Evolutionary conservation across 2,888 invertebrate genomes (phyloP).

Genomic region (Apodemia hepburni): DNA sequence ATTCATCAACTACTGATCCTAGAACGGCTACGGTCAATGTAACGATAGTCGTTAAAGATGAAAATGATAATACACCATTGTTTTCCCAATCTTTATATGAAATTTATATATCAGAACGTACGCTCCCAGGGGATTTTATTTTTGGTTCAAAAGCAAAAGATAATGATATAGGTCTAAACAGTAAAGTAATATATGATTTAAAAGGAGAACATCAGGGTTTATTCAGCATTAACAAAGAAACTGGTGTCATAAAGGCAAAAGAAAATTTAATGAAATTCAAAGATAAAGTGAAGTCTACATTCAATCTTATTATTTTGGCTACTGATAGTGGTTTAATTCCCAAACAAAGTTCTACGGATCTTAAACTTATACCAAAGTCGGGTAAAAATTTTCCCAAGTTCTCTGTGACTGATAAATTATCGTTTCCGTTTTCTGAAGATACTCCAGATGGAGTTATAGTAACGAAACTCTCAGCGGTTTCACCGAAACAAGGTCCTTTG

Average conservation of each 20-base stretch:
- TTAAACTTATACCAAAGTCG: conserved; percentile 88
- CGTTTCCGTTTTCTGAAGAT: conserved; percentile 90
- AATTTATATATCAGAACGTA: conserved; percentile 91
- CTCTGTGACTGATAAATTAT: conserved; percentile 83
- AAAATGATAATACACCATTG: conserved; percentile 91
- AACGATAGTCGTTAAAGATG: conserved; percentile 88
- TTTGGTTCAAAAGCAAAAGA: conserved; percentile 94
- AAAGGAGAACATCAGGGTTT: conserved; percentile 88
- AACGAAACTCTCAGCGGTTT: conserved; percentile 87
- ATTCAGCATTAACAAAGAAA: conserved; percentile 89
- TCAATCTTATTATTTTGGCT: conserved; percentile 88
- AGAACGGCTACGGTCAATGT: conserved; percentile 91
- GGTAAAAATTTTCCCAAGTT: conserved; percentile 91
- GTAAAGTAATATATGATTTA: conserved; percentile 88
- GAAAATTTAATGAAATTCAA: conserved; percentile 81
- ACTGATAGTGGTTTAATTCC: conserved; percentile 88
- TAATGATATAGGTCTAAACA: conserved; percentile 90
- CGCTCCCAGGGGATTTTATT: conserved; percentile 90
- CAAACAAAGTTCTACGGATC: conserved; percentile 85
- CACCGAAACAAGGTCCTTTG: conserved; percentile 87
- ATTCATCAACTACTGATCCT: conserved; percentile 92
- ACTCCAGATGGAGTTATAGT: conserved; percentile 88
- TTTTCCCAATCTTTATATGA: conserved; percentile 88
- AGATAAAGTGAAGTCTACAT: conserved; percentile 78
- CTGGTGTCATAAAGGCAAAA: conserved; percentile 92